Percentiles rank a stretch among this genome's conserved stretches.
Conservation (phyloP, 2,113 vertebrate genomes). For the Struthidea cinerea region DNA sequence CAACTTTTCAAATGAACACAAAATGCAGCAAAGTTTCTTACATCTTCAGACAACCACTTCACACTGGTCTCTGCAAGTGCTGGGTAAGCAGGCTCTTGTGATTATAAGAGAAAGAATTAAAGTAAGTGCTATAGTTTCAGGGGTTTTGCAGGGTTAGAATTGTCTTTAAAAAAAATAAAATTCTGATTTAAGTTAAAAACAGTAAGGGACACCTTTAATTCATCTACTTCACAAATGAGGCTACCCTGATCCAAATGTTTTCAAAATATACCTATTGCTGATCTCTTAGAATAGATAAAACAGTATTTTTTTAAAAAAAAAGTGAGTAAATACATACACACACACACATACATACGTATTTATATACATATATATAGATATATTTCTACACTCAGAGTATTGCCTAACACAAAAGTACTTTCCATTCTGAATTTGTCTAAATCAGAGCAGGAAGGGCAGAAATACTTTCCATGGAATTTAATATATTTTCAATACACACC, state of each 20-base stretch:
- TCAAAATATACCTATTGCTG: not conserved
- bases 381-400: not conserved
- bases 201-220: not conserved
- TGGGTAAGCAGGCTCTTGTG: not conserved
- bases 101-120: not conserved
- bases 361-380: not conserved
- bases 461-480: not conserved
- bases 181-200: not conserved
- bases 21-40: not conserved
- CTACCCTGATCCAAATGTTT: not conserved
- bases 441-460: not conserved
- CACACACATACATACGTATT: accelerated
- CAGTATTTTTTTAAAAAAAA: not conserved
- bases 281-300: not conserved
- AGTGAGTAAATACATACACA: not conserved
- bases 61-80: not conserved
- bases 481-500: not conserved
- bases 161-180: not conserved
- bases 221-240: not conserved
- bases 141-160: not conserved
- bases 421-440: not conserved
- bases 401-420: not conserved
- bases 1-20: not conserved
- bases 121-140: not conserved
- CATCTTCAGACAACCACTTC: not conserved